These are phyloP conservation scores for Furnarius figulus DNA, from an alignment of 2,113 vertebrate species.

Conservation along the genomic window DNA sequence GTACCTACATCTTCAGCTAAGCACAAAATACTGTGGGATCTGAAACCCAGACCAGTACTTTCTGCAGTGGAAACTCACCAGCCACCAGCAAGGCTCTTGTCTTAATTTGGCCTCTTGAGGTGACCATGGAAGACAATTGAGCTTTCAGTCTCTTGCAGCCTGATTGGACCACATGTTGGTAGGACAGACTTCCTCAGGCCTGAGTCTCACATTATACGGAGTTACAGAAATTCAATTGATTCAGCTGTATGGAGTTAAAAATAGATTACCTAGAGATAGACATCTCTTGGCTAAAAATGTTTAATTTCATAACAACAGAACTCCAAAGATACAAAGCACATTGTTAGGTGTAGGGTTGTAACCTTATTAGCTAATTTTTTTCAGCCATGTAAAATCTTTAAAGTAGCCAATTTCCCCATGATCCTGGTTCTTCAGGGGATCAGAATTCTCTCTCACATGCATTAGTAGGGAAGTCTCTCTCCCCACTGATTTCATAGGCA, in stretches of 20 bases:
- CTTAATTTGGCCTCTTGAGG: neutral
- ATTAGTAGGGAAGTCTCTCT: neutral
- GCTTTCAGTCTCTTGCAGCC: neutral
- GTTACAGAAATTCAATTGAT: neutral
- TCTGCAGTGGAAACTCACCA: neutral
- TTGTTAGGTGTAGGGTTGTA: accelerated
- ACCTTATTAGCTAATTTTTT: neutral
- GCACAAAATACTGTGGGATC: neutral
- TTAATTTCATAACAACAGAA: neutral
- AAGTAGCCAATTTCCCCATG: neutral
- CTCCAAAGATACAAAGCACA: neutral
- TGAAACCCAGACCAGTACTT: neutral
- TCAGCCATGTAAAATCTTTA: neutral
- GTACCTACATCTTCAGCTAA: neutral
- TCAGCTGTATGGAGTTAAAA: neutral
- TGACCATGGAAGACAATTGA: neutral
- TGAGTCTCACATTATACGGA: neutral
- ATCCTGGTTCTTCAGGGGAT: neutral
- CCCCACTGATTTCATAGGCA: neutral
- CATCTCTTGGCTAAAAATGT: neutral
- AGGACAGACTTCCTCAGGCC: neutral
- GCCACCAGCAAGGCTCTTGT: neutral
- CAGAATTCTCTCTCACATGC: neutral
- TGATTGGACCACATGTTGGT: neutral
- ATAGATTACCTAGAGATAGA: neutral